Conservation (phyloP, 2,113 vertebrate genomes). For the Elgaria multicarinata region DNA sequence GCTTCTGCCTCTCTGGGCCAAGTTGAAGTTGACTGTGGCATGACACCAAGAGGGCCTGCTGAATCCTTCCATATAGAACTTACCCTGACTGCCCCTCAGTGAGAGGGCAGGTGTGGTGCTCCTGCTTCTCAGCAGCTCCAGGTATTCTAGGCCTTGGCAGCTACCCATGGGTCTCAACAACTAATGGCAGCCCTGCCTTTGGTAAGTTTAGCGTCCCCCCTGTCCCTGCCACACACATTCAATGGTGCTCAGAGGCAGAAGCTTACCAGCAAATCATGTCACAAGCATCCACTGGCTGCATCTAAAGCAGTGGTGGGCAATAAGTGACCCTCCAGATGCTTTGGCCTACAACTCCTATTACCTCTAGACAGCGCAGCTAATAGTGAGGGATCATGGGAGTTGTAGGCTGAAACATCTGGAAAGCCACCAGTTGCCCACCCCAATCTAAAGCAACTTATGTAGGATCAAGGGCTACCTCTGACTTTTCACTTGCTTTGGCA, state of each 20-base stretch:
- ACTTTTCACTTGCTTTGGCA: conserved; percentile 10
- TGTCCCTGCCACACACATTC: neutral
- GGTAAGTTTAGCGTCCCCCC: neutral
- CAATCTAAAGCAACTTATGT: neutral
- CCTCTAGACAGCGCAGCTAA: too few species aligned
- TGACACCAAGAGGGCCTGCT: neutral
- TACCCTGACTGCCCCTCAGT: neutral
- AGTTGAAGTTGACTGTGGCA: too few species aligned
- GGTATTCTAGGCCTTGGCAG: neutral
- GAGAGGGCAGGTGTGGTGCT: neutral
- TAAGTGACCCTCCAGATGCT: too few species aligned
- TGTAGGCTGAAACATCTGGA: neutral
- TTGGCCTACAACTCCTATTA: too few species aligned
- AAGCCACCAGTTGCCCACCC: neutral
- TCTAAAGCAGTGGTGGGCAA: neutral
- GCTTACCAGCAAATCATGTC: neutral
- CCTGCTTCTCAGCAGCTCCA: neutral
- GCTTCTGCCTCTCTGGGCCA: neutral
- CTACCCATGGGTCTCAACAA: neutral
- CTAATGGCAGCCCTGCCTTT: neutral
- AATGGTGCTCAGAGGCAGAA: neutral
- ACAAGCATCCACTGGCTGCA: neutral
- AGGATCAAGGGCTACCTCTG: rapidly evolving
- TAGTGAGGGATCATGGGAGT: neutral
- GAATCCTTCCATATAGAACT: neutral